Percentiles rank a stretch among this genome's conserved stretches.
These are phyloP conservation scores for Drosophila santomea DNA, from an alignment of 1,140 invertebrate genomes.

Conservation along the genomic window DNA sequence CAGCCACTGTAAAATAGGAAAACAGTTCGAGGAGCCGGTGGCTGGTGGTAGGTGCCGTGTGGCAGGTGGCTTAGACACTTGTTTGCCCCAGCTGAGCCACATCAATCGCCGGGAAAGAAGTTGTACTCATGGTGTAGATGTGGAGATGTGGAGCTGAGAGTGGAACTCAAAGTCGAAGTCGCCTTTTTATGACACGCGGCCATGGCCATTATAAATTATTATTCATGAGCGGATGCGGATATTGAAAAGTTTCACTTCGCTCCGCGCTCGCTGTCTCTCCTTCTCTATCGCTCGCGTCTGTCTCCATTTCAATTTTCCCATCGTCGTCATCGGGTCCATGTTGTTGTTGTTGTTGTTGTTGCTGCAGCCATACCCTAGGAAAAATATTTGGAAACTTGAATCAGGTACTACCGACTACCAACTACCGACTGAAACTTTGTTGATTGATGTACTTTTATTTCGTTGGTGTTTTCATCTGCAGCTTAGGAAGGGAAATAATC, in stretches of 20 bases:
- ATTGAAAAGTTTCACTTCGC: constrained; percentile 80
- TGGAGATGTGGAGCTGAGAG: constrained; percentile 12
- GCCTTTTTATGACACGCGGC: constrained; percentile 55
- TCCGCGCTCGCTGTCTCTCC: constrained; percentile 9
- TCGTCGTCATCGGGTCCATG: constrained; percentile 47
- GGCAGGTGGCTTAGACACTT: constrained; percentile 35
- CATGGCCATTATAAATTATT: constrained; percentile 80
- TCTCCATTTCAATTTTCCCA: constrained; percentile 77
- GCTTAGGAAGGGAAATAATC: neutral
- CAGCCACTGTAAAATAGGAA: constrained; percentile 2
- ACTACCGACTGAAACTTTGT: neutral
- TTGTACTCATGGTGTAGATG: constrained; percentile 25
- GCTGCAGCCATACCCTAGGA: constrained; percentile 23
- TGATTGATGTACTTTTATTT: no score
- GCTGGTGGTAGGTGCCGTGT: neutral
- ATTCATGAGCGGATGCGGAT: constrained; percentile 82
- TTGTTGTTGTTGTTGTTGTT: constrained; percentile 22
- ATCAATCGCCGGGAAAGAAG: constrained; percentile 48
- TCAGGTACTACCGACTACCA: neutral
- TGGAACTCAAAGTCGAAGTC: constrained; percentile 11
- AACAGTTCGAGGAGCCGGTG: neutral
- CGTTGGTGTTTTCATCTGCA: neutral
- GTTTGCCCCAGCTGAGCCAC: constrained; percentile 34
- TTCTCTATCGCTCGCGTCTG: constrained; percentile 33
- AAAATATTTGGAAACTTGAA: neutral